phyloP scores from a whole-genome alignment of 2,113 vertebrate genomes.

The Pelodiscus sinensis region DNA sequence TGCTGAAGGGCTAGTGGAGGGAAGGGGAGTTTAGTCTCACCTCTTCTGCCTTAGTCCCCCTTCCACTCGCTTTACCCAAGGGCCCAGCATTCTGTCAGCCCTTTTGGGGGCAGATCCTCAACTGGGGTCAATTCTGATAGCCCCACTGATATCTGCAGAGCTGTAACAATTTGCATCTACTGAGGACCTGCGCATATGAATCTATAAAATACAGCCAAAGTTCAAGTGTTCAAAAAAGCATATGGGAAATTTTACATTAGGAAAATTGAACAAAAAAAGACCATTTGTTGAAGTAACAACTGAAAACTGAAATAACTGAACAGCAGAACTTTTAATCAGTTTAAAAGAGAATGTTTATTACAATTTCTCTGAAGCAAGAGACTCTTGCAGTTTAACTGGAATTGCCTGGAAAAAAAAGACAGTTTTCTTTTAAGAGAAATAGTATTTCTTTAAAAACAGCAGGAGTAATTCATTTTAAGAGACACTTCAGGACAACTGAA shows the following conservation, averaged over 20 bases:
- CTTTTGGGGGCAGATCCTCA: not conserved
- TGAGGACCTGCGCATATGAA: not conserved
- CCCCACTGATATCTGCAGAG: not conserved
- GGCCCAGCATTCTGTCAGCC: no score
- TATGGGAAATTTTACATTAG: not conserved
- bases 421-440: slow-evolving; percentile 17
- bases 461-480: not conserved
- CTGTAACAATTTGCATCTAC: not conserved
- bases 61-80: no score
- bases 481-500: not conserved
- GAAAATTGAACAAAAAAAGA: not conserved
- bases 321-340: slow-evolving; percentile 13
- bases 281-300: not conserved
- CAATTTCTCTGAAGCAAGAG: slow-evolving; percentile 59
- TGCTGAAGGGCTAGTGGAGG: no score
- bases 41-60: no score
- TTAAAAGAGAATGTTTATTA: slow-evolving; percentile 65
- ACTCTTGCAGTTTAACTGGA: slow-evolving; percentile 51
- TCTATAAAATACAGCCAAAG: not conserved
- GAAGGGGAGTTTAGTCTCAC: no score
- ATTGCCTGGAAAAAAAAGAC: slow-evolving; percentile 53
- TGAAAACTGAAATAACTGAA: not conserved
- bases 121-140: not conserved
- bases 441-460: not conserved
- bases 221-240: not conserved